Evolutionary conservation across 2,113 vertebrate genomes (phyloP).

Genomic region (Oreochromis aureus): DNA sequence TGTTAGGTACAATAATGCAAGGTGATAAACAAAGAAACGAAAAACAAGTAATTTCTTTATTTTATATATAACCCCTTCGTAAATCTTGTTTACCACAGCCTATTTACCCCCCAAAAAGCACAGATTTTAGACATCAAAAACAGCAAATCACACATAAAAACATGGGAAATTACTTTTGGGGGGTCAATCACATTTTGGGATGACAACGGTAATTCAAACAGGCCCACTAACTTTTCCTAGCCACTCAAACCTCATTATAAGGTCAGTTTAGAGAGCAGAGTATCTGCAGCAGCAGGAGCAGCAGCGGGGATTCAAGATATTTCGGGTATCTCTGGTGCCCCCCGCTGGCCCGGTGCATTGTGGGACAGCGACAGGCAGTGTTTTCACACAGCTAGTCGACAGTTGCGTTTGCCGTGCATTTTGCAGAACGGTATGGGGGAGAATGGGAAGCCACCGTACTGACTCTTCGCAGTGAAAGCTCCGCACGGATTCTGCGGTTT

Average conservation of each 20-base stretch:
- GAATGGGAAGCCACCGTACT: conserved; percentile 4
- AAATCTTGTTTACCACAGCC: background rate
- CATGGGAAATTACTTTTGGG: background rate
- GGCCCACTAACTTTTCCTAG: background rate
- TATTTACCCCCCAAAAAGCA: background rate
- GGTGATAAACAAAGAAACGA: background rate
- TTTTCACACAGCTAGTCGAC: conserved; percentile 22
- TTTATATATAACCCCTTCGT: background rate
- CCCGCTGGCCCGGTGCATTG: conserved; percentile 58
- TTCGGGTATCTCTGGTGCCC: conserved; percentile 4
- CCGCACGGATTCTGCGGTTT: background rate
- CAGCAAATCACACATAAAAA: background rate
- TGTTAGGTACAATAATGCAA: background rate
- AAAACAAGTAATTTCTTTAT: background rate
- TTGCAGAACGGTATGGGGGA: conserved; percentile 27
- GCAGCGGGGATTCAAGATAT: background rate
- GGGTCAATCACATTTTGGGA: background rate
- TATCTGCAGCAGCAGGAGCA: background rate
- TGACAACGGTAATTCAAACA: background rate
- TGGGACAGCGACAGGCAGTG: conserved; percentile 59
- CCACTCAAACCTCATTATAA: background rate
- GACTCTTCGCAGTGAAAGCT: background rate
- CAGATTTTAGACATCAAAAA: background rate
- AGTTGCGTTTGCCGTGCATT: conserved; percentile 21
- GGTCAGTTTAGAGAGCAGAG: background rate